Evolutionary conservation across 1,140 invertebrate species (phyloP), one percentile per base, ranked within the genome.

Genomic region (Anastrepha ludens): DNA sequence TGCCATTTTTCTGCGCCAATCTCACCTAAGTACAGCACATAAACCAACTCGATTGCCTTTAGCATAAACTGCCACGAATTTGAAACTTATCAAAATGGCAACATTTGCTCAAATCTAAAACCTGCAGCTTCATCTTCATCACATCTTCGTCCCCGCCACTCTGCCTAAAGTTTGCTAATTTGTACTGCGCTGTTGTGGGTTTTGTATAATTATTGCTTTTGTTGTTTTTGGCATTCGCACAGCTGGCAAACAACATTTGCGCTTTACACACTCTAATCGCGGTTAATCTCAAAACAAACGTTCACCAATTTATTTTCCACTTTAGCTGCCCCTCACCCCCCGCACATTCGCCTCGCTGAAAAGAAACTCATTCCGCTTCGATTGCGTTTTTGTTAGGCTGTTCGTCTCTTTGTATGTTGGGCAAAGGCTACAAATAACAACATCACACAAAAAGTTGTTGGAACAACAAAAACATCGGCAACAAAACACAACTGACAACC

Each of bases 221-320:
- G 62, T 87, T 88, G 81, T 86, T 88, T 44, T 55, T 81, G 7
- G 44, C 17, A 55, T n/a, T 81, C 74, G 6, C 86, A 67, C 60
- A 62, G 86, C 86, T 87, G 86, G 41, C 86, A 88, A 86, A 88
- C 86, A 86, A 88, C 86, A 78, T 87, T 88, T 88, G 44, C 86
- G 62, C 59, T 62, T 86, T 86, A 86, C 85, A 86, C 67, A 88
- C 89, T 90, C 91, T 92, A 92, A 92, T 92, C 91, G 91, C 91
- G 91, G 91, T 92, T 92, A 92, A 92, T 92, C 91, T 92, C 90
- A 91, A 91, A 92, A 92, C 91, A 92, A 92, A 92, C 91, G 91
- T 92, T 92, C 90, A 89, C 90, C 91, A 92, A 92, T 92, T 92
- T 92, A 92, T 92, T 91, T 92, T 92, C 91, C 91, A 92, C 91